Base-by-base conservation (phyloP, 1,140 invertebrate genomes). In the Brachionus paranguensis region DNA sequence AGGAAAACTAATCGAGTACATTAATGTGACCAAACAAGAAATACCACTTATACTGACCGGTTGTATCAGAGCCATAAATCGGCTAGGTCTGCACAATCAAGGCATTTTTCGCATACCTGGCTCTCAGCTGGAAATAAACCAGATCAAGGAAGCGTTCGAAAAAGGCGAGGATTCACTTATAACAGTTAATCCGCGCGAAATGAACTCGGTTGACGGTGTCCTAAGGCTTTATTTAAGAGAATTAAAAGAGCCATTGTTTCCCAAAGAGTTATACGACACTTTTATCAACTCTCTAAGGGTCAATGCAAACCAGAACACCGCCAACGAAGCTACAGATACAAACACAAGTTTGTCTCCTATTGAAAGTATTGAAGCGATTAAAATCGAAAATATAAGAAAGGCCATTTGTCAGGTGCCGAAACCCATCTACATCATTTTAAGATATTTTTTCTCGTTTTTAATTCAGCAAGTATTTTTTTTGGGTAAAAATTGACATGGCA, bases 21-120 rank as follows among this genome's bases (percentile, higher is more conserved):
- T 96, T 85, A 95, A 91, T 86, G 88, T 92, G 0, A 94, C 94
- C 0, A 93, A 93, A 86, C 92, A 95, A 87, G 94, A 96, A 85
- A 95, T 97, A 87, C 95, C 95, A 10, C 87, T 95, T 1, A 93
- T 97, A 84, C 93, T 98, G 86, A 94, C 93, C 85, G 96, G 95
- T 85, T 97, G 95, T 89, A 94, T 98, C 85, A 91, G 95, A 86
- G 94, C 96, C 43, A 96, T 97, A 86, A 96, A 96, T 90, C 90
- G 95, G 4, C 96, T 95, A 90, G 95, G 93, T 92, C 88, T 88
- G 88, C 88, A 94, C 89, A 94, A 92, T 91, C 88, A 87, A 90
- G 96, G 96, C 64, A 94, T 98, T 86, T 98, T 98, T 90, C 91
- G 96, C 85, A 95, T 98, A 29, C 96, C 95, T 14, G 96, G 96